Evolutionary conservation across 2,888 invertebrate species (phyloP).

Genomic region (Pegoplata infirma): DNA sequence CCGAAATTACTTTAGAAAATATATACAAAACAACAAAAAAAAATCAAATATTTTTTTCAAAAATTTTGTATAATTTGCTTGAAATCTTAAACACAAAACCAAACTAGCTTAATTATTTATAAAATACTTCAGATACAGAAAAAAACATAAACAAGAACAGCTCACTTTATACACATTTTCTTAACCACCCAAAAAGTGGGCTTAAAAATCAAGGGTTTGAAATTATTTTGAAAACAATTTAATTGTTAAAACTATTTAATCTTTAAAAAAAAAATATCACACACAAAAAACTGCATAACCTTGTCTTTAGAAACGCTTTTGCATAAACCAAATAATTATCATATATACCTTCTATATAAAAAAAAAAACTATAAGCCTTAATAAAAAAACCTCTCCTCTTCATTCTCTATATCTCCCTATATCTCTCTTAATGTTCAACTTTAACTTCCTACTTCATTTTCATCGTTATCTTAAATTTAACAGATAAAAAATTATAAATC

Average conservation of each 20-base stretch:
- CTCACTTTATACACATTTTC: conserved; percentile 14
- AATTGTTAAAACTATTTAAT: conserved; percentile 43
- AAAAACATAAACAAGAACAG: conserved; percentile 3
- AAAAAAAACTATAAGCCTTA: conserved; percentile 54
- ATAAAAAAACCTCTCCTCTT: conserved; percentile 17
- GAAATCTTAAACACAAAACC: conserved; percentile 13
- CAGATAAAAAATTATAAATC: not conserved
- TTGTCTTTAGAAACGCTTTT: conserved; percentile 59
- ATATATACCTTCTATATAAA: conserved; percentile 46
- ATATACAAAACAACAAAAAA: conserved; percentile 15
- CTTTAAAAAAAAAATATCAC: conserved; percentile 12
- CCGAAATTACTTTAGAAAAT: conserved; percentile 48
- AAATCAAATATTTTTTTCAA: conserved; percentile 17
- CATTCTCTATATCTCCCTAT: not conserved
- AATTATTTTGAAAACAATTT: conserved; percentile 21
- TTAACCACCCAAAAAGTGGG: not conserved
- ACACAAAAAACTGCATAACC: conserved; percentile 11
- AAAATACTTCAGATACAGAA: conserved; percentile 3
- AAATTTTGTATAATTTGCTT: conserved; percentile 52
- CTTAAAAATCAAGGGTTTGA: conserved; percentile 20
- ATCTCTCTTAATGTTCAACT: conserved; percentile 12
- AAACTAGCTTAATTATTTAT: conserved; percentile 55
- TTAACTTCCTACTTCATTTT: conserved; percentile 33
- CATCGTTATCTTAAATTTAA: not conserved
- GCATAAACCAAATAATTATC: conserved; percentile 61